Evolutionary conservation across 2,888 invertebrate genomes (phyloP).

Genomic region (Myathropa florea): DNA sequence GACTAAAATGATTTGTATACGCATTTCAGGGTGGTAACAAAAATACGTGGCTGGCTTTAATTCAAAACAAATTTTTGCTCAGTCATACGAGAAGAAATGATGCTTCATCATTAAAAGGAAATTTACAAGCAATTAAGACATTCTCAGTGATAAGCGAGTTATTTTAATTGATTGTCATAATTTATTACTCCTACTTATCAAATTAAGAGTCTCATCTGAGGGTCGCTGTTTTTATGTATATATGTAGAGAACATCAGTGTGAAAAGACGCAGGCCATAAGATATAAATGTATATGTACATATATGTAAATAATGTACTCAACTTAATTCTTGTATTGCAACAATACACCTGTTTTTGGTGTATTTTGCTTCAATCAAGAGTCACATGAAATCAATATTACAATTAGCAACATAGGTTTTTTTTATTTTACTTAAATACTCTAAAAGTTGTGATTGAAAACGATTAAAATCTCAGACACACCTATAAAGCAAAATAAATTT

Average conservation of each 20-base stretch:
- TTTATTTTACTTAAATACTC: no score
- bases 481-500: no score
- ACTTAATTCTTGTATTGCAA: no score
- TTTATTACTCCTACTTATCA: slow-evolving; percentile 45
- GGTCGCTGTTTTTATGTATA: not conserved
- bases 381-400: no score
- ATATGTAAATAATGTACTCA: no score
- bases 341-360: no score
- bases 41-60: not conserved
- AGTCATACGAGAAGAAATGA: not conserved
- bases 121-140: slow-evolving; percentile 40
- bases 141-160: slow-evolving; percentile 15
- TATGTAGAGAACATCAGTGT: not conserved
- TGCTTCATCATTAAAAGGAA: not conserved
- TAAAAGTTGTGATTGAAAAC: no score
- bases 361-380: no score
- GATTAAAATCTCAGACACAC: no score
- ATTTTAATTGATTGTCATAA: slow-evolving; percentile 29
- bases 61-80: not conserved
- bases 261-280: no score
- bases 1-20: not conserved
- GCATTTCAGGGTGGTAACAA: not conserved
- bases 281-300: no score
- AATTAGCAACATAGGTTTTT: no score
- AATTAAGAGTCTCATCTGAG: slow-evolving; percentile 5